Percentiles rank a stretch among this genome's conserved stretches.
phyloP scores from a whole-genome alignment of 2,888 invertebrate genomes.

The Yponomeuta cagnagella region DNA sequence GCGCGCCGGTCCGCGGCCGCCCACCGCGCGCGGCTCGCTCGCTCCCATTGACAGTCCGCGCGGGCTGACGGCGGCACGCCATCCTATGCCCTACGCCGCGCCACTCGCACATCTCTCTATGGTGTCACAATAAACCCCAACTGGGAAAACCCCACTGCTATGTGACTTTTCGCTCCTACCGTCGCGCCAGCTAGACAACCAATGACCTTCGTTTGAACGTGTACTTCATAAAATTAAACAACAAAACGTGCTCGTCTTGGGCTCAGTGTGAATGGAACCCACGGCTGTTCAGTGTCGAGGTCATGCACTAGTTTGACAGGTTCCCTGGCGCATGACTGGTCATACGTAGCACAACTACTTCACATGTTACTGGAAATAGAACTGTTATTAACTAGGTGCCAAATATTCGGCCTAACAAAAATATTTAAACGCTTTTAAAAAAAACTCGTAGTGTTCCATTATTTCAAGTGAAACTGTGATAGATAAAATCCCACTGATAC shows the following conservation, averaged over 20 bases:
- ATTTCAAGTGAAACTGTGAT: neutral
- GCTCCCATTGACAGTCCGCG: conserved; percentile 62
- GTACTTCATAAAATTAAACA: neutral
- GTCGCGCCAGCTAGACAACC: conserved; percentile 16
- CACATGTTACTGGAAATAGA: conserved; percentile 27
- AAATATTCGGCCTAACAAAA: neutral
- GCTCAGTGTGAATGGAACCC: conserved; percentile 25
- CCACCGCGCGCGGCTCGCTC: conserved; percentile 22
- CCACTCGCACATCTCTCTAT: conserved; percentile 44
- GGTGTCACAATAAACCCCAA: conserved; percentile 38
- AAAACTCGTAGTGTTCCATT: neutral
- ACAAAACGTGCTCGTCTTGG: conserved; percentile 32
- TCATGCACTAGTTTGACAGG: conserved; percentile 66
- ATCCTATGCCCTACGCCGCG: conserved; percentile 32
- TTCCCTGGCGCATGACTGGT: conserved; percentile 22
- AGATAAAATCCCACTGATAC: neutral
- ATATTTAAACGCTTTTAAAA: neutral
- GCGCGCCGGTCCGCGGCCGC: conserved; percentile 35
- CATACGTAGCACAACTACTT: conserved; percentile 27
- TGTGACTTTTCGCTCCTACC: conserved; percentile 36
- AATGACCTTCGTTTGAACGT: conserved; percentile 21
- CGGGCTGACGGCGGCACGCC: conserved; percentile 59
- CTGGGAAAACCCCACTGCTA: conserved; percentile 40
- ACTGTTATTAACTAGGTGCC: neutral
- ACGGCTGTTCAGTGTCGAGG: conserved; percentile 51